Evolutionary conservation across 2,888 invertebrate genomes (phyloP).

Genomic region (Cephus runcator): DNA sequence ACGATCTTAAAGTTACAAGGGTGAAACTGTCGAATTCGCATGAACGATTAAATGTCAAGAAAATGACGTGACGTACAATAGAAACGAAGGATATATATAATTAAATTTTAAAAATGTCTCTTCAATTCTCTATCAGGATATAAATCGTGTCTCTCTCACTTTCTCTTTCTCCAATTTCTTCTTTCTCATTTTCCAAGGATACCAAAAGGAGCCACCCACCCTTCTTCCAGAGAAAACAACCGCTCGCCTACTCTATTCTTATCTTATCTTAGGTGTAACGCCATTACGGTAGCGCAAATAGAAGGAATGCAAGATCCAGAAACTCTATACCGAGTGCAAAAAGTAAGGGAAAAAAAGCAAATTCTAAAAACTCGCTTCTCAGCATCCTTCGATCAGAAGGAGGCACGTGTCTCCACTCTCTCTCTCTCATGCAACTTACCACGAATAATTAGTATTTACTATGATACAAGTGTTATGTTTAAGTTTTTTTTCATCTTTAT

Average conservation of each 20-base stretch:
- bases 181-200: neutral
- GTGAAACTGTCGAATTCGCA: neutral
- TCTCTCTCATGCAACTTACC: slow-evolving; percentile 6
- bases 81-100: neutral
- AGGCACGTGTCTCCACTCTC: neutral
- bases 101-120: neutral
- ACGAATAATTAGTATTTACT: slow-evolving; percentile 45
- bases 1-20: neutral
- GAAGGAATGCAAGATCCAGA: neutral
- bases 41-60: neutral
- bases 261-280: neutral
- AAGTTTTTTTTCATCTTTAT: slow-evolving; percentile 35
- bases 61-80: neutral
- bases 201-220: neutral
- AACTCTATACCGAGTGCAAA: neutral
- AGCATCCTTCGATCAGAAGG: neutral
- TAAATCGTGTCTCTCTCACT: neutral
- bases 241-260: neutral
- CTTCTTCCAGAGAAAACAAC: neutral
- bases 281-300: neutral
- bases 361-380: neutral
- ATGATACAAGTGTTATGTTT: slow-evolving; percentile 49
- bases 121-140: neutral
- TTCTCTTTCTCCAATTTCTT: neutral
- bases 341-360: neutral